Percentiles rank a stretch among this genome's conserved stretches.
These are phyloP conservation scores for Calameuta pallipes DNA, from an alignment of 2,888 invertebrate genomes.

Conservation along the genomic window DNA sequence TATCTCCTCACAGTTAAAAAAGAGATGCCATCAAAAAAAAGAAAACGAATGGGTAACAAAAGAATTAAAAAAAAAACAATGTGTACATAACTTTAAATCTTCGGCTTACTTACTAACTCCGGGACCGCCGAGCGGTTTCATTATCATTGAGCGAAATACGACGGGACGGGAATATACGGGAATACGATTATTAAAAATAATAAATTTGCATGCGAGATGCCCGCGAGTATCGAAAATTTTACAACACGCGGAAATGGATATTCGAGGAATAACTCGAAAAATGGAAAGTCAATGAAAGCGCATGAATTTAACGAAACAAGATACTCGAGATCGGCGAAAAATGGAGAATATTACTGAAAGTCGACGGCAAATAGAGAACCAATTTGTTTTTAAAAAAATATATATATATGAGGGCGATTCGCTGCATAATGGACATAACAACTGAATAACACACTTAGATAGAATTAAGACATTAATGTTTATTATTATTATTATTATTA, in stretches of 20 bases:
- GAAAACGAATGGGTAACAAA: background rate
- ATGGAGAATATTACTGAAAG: slow-evolving; percentile 2
- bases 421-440: slow-evolving; percentile 38
- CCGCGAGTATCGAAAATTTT: background rate
- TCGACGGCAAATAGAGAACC: background rate
- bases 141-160: background rate
- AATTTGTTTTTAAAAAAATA: slow-evolving; percentile 11
- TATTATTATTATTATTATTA: slow-evolving; percentile 46
- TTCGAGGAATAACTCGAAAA: background rate
- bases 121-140: slow-evolving; percentile 54
- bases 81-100: slow-evolving; percentile 57
- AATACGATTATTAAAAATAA: background rate
- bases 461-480: slow-evolving; percentile 56
- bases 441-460: slow-evolving; percentile 53
- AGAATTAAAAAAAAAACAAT: slow-evolving; percentile 37
- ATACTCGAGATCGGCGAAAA: slow-evolving; percentile 16
- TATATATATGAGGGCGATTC: slow-evolving; percentile 22
- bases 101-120: slow-evolving; percentile 49
- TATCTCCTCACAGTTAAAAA: background rate
- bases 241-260: background rate
- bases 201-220: background rate
- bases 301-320: slow-evolving; percentile 18
- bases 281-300: slow-evolving; percentile 17
- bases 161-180: background rate
- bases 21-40: slow-evolving; percentile 53